Evolutionary conservation across 2,888 invertebrate genomes (phyloP).

Genomic region (Bombylius discolor): DNA sequence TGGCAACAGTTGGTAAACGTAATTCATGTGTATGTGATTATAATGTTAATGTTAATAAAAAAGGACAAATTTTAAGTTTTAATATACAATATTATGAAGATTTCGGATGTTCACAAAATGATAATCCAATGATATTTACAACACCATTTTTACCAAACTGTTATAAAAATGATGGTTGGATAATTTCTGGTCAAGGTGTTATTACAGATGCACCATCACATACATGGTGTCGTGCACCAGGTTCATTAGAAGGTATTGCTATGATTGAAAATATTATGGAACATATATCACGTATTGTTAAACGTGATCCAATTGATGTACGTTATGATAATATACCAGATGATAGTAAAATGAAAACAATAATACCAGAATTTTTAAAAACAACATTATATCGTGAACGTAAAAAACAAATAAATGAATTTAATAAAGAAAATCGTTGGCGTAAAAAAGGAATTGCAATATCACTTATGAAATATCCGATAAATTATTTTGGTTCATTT

Average conservation of each 20-base stretch:
- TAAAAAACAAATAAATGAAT: slow-evolving; percentile 41
- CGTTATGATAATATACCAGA: slow-evolving; percentile 41
- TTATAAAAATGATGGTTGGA: slow-evolving; percentile 54
- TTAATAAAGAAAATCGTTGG: slow-evolving; percentile 63
- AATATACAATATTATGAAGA: slow-evolving; percentile 43
- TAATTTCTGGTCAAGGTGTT: slow-evolving; percentile 49
- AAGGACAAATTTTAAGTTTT: slow-evolving; percentile 55
- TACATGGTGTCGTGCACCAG: slow-evolving; percentile 54
- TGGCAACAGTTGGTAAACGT: slow-evolving; percentile 57
- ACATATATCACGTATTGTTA: slow-evolving; percentile 45
- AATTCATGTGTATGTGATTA: slow-evolving; percentile 48
- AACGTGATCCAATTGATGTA: slow-evolving; percentile 46
- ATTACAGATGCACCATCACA: slow-evolving; percentile 54
- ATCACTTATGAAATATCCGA: slow-evolving; percentile 54
- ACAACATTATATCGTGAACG: slow-evolving; percentile 44
- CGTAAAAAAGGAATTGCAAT: slow-evolving; percentile 60
- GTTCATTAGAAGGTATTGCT: slow-evolving; percentile 47
- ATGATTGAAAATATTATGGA: slow-evolving; percentile 53
- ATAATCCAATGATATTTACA: slow-evolving; percentile 35
- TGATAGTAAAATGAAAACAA: slow-evolving; percentile 32
- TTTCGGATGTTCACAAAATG: slow-evolving; percentile 42
- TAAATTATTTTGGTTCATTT: slow-evolving; percentile 40
- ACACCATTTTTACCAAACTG: slow-evolving; percentile 40
- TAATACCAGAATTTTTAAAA: slow-evolving; percentile 40
- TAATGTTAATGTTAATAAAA: slow-evolving; percentile 47